Base-by-base conservation (phyloP, 2,113 vertebrate species). In the Spea bombifrons region DNA sequence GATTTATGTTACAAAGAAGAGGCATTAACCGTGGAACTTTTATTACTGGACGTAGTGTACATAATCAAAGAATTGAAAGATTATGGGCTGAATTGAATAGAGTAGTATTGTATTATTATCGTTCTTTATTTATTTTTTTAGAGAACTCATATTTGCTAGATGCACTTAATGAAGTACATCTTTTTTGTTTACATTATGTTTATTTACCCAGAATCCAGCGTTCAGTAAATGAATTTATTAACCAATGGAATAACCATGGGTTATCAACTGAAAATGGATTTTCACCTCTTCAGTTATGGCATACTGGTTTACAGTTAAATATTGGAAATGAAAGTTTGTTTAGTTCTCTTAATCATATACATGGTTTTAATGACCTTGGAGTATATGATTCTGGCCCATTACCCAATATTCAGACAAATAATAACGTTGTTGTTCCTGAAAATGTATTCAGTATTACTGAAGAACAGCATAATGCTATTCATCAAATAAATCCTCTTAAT, bases 41-140 rank as follows among this genome's bases (percentile, higher is more conserved):
- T 44, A 66, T 66, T 44, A 66, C 65, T 66, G 65, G 65, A 12
- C 65, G 43, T 44, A 66, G 5, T 45, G 43, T 66, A 44, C 65
- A 66, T 44, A 66, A 66, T 66, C 65, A 66, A 45, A 4, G 30
- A 44, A 66, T 66, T 8, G 30, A 66, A 66, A 43, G 17, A 12
- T 66, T 3, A 43, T 66, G 3, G 65, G 65, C 30, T 44, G 17
- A 66, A 66, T 66, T 66, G 43, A 66, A 66, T 44, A 66, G 65
- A 66, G 30, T 66, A 44, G 65, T 66, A 6, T 44, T 66, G 8
- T 66, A 2, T 66, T 59, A 59, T 9, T 66, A 44, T 59, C 4
- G n/a, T 15, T 5, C 12, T 59, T 66, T n/a, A 66, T 45, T 66
- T 66, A 4, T 44, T 44, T 66, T 30, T 30, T 44, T 66, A 43